Evolutionary conservation across 2,888 invertebrate species (phyloP).

Genomic region (Heliconius erato): DNA sequence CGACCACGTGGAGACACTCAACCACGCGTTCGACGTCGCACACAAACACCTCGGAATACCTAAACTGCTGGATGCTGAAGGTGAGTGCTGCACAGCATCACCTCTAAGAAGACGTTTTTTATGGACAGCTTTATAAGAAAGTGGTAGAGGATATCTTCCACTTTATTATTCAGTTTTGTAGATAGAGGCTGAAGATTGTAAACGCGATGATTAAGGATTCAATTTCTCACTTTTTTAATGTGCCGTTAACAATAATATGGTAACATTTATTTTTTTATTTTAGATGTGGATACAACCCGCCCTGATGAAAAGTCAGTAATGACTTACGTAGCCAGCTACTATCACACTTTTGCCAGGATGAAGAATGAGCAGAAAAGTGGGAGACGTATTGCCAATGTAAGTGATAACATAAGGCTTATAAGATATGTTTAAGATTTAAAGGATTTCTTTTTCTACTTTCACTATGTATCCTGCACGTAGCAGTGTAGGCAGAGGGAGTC

Average conservation of each 20-base stretch:
- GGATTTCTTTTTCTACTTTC: no score
- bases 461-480: no score
- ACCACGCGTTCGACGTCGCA: conserved; percentile 98
- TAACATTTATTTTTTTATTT: background rate
- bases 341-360: conserved; percentile 99
- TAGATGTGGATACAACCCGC: conserved; percentile 96
- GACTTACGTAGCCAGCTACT: conserved; percentile 99
- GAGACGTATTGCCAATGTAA: conserved; percentile 97
- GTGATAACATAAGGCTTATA: conserved; percentile 52
- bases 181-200: no score
- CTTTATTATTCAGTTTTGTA: no score
- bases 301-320: conserved; percentile 99
- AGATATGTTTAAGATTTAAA: no score
- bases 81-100: conserved; percentile 64
- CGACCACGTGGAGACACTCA: conserved; percentile 97
- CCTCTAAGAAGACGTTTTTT: no score
- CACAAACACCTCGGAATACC: conserved; percentile 97
- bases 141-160: no score
- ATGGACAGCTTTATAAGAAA: no score
- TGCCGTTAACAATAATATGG: background rate
- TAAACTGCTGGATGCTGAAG: conserved; percentile 96
- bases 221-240: no score
- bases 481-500: no score
- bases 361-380: conserved; percentile 99
- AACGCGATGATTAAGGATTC: no score